These are phyloP conservation scores for Anseranas semipalmata DNA, from an alignment of 2,113 vertebrate species.

Conservation along the genomic window DNA sequence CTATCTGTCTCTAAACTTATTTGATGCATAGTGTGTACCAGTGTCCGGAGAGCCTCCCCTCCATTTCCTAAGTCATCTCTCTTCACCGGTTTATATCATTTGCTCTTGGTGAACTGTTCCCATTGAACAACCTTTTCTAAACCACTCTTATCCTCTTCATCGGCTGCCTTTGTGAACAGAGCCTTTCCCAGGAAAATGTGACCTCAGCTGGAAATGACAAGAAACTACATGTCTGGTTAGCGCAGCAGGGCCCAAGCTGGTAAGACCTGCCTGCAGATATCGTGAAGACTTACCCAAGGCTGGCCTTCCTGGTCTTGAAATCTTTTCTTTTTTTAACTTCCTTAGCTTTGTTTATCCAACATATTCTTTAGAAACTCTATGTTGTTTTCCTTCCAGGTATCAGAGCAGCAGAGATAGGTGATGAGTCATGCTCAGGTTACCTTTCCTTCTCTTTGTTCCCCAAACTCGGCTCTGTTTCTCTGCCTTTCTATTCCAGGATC, in stretches of 20 bases:
- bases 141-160: background rate
- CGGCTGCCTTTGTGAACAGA: background rate
- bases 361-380: background rate
- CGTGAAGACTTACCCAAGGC: background rate
- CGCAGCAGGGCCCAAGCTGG: rapidly evolving
- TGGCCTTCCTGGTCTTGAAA: background rate
- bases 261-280: background rate
- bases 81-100: background rate
- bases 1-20: background rate
- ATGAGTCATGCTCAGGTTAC: background rate
- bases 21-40: background rate
- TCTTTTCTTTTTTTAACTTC: background rate
- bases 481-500: background rate
- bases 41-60: background rate
- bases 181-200: background rate
- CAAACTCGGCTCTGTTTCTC: background rate
- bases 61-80: background rate
- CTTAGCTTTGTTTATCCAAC: background rate
- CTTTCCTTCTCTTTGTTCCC: background rate
- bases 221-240: background rate
- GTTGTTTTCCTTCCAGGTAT: background rate
- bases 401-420: background rate
- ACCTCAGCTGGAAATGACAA: background rate
- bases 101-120: background rate
- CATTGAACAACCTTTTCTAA: background rate